These are phyloP conservation scores for Uria lomvia DNA, from an alignment of 2,113 vertebrate species.

Conservation along the genomic window DNA sequence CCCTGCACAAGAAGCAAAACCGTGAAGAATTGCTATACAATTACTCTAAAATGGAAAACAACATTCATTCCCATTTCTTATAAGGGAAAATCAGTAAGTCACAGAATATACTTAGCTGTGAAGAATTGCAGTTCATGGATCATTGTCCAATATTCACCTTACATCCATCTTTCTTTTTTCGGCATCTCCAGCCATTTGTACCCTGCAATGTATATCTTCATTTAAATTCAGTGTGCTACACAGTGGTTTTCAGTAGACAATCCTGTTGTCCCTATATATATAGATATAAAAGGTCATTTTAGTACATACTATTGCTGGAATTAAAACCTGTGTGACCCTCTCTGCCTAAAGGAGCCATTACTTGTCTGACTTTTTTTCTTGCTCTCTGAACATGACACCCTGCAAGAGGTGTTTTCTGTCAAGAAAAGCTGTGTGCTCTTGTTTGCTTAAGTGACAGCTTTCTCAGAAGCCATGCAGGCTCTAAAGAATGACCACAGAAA, in stretches of 20 bases:
- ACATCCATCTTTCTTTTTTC: slow-evolving; percentile 37
- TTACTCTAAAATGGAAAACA: slow-evolving; percentile 38
- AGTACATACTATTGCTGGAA: neutral
- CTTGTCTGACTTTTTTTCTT: neutral
- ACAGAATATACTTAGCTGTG: slow-evolving; percentile 39
- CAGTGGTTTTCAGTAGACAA: neutral
- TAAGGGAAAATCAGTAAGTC: slow-evolving; percentile 42
- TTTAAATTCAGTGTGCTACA: neutral
- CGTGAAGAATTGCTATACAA: slow-evolving; percentile 17
- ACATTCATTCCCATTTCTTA: slow-evolving; percentile 37
- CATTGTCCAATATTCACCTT: slow-evolving; percentile 30
- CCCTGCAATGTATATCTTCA: neutral
- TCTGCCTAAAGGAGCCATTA: neutral
- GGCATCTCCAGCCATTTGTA: neutral
- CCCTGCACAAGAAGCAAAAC: neutral
- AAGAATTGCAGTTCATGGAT: slow-evolving; percentile 57
- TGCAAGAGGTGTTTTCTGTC: neutral
- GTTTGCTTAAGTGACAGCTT: neutral
- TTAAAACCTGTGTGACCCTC: neutral
- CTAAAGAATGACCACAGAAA: neutral
- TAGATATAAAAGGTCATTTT: neutral
- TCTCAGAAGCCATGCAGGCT: neutral
- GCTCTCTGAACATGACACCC: neutral
- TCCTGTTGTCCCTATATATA: neutral
- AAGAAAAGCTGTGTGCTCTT: neutral